Conservation (phyloP, 2,113 vertebrate genomes). For the Naja naja region DNA sequence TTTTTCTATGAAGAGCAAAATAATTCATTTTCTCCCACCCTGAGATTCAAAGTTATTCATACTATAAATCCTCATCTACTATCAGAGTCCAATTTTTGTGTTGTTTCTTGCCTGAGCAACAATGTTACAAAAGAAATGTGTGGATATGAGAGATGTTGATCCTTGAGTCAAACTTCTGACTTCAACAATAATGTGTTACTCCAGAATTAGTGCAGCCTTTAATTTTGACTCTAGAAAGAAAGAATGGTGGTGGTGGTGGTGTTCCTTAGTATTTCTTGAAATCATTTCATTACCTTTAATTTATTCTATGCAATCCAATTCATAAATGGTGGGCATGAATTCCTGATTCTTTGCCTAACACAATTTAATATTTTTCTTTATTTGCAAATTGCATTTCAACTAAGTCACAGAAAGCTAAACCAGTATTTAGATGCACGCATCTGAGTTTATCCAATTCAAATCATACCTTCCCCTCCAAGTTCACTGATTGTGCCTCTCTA, state of each 20-base stretch:
- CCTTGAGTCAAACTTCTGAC: not conserved
- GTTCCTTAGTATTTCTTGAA: not conserved
- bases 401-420: not conserved
- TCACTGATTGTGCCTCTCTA: not conserved
- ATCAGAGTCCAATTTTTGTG: not conserved
- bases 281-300: not conserved
- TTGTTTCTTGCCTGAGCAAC: not conserved
- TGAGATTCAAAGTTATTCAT: not conserved
- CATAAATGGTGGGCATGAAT: not conserved
- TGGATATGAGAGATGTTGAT: not conserved
- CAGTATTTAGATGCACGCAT: not conserved
- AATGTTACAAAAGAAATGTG: not conserved
- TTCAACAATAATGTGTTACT: not conserved
- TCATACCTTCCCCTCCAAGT: not conserved
- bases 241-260: not conserved
- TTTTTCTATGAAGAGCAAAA: not conserved
- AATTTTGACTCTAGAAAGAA: not conserved
- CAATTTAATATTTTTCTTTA: not conserved
- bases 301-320: not conserved
- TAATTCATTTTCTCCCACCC: not conserved
- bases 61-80: not conserved
- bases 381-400: not conserved
- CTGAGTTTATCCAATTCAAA: not conserved
- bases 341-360: not conserved
- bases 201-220: not conserved